Conservation (phyloP, 2,797 vertebrate genomes). For the Fringilla coelebs region DNA sequence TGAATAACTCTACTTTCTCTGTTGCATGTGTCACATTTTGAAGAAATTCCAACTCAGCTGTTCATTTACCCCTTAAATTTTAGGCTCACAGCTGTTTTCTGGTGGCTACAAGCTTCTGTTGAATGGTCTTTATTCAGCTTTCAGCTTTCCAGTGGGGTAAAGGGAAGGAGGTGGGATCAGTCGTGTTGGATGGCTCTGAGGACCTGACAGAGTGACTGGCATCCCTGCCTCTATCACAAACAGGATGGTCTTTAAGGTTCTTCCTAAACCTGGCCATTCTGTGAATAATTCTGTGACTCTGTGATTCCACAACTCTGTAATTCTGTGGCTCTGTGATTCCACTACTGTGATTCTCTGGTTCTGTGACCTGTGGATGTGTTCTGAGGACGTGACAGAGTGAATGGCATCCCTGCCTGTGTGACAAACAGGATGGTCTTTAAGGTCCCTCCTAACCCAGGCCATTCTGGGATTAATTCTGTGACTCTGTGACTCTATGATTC, state of each 20-base stretch:
- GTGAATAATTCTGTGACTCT: not conserved
- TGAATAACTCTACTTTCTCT: not conserved
- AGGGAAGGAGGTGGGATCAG: not conserved
- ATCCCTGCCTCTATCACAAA: not conserved
- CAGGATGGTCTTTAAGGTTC: not conserved
- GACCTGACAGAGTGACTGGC: not conserved
- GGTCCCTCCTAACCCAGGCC: no score
- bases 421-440: no score
- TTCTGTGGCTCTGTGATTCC: accelerated
- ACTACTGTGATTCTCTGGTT: accelerated
- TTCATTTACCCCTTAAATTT: not conserved
- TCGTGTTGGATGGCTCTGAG: not conserved
- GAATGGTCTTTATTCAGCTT: not conserved
- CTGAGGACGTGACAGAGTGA: no score
- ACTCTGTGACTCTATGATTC: no score
- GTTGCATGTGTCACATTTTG: not conserved
- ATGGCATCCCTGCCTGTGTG: no score
- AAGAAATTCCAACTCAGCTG: not conserved
- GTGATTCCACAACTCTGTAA: not conserved
- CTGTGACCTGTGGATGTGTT: no score
- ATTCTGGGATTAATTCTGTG: not conserved
- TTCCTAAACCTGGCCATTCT: not conserved
- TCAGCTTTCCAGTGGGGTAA: not conserved
- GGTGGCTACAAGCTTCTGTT: not conserved
- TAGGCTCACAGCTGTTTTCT: not conserved